These are phyloP conservation scores for Typhlichthys subterraneus DNA, from an alignment of 2,797 vertebrate genomes.

Conservation along the genomic window DNA sequence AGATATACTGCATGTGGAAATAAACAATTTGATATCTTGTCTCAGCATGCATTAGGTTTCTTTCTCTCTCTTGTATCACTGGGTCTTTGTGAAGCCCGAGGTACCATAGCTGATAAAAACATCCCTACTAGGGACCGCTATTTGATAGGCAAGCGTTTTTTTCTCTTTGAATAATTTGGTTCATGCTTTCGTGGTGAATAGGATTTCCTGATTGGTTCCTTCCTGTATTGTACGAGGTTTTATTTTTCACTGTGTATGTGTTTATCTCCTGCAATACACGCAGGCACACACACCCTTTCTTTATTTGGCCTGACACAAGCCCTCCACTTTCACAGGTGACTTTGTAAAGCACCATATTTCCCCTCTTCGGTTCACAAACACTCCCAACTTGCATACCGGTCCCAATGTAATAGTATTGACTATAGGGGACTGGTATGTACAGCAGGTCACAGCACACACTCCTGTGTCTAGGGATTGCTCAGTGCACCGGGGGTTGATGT, in stretches of 20 bases:
- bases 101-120: neutral
- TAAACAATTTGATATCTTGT: conserved; percentile 67
- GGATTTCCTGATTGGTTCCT: neutral
- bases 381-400: conserved; percentile 26
- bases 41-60: conserved; percentile 11
- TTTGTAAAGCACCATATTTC: conserved; percentile 3
- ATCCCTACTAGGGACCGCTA: too few species aligned
- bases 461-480: neutral
- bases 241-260: neutral
- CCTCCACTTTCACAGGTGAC: conserved; percentile 23
- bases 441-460: conserved; percentile 46
- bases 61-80: conserved; percentile 6
- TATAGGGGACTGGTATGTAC: neutral
- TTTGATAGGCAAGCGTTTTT: too few species aligned
- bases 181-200: too few species aligned
- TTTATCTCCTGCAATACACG: neutral
- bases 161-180: too few species aligned
- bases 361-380: conserved; percentile 3
- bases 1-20: conserved; percentile 71
- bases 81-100: neutral
- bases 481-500: conserved; percentile 18
- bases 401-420: neutral
- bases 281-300: neutral
- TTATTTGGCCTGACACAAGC: conserved; percentile 11
- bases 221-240: too few species aligned